Evolutionary conservation across 2,888 invertebrate species (phyloP).

Genomic region (Drosophila histrio): DNA sequence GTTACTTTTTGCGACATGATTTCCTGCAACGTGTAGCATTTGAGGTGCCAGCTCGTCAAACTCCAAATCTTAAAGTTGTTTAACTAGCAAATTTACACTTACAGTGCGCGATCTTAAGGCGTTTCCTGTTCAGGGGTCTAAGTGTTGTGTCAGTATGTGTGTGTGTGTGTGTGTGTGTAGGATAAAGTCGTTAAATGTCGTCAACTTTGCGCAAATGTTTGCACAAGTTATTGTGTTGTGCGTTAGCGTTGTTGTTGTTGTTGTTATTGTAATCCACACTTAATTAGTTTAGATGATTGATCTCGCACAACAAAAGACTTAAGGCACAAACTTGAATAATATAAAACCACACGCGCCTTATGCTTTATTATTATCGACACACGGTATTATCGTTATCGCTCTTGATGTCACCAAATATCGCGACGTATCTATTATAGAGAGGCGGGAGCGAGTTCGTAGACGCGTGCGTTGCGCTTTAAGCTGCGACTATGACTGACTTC

Average conservation of each 20-base stretch:
- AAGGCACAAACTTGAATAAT: slow-evolving; percentile 65
- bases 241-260: slow-evolving; percentile 4
- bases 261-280: slow-evolving; percentile 46
- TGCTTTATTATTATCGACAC: slow-evolving; percentile 15
- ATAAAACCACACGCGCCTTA: slow-evolving; percentile 26
- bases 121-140: slow-evolving; percentile 34
- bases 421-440: slow-evolving; percentile 20
- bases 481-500: slow-evolving; percentile 80
- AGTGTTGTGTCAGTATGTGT: slow-evolving; percentile 1
- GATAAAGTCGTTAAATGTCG: slow-evolving; percentile 35
- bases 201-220: slow-evolving; percentile 49
- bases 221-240: slow-evolving; percentile 31
- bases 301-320: slow-evolving; percentile 74
- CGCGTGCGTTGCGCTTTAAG: slow-evolving; percentile 79
- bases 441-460: slow-evolving; percentile 46
- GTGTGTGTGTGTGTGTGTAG: slow-evolving; percentile 16
- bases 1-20: slow-evolving; percentile 44
- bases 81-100: slow-evolving; percentile 71
- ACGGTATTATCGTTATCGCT: slow-evolving; percentile 37
- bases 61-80: slow-evolving; percentile 57
- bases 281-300: slow-evolving; percentile 24
- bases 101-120: slow-evolving; percentile 57
- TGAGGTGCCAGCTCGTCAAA: slow-evolving; percentile 53
- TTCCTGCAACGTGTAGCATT: slow-evolving; percentile 54
- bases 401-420: slow-evolving; percentile 24